Evolutionary conservation across 2,888 invertebrate genomes (phyloP).

Genomic region (Brachylomia viminalis): DNA sequence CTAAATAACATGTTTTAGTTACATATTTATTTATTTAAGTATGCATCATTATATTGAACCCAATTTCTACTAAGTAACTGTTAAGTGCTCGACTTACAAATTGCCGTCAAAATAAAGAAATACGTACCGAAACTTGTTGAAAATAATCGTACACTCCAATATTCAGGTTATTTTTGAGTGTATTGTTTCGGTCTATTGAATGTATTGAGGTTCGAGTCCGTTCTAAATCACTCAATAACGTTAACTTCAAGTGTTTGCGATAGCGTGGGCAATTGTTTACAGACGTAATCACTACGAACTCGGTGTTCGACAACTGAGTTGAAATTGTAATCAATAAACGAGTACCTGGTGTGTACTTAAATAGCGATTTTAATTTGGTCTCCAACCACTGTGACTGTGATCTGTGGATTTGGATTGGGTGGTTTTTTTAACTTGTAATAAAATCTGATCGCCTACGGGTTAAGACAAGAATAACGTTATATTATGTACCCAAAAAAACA

Average conservation of each 20-base stretch:
- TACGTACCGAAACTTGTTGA: slow-evolving; percentile 13
- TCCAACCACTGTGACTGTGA: slow-evolving; percentile 1
- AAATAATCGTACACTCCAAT: slow-evolving; percentile 48
- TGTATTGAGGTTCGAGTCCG: slow-evolving; percentile 44
- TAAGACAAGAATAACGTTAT: neutral
- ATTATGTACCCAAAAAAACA: neutral
- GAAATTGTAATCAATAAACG: slow-evolving; percentile 57
- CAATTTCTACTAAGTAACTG: slow-evolving; percentile 23
- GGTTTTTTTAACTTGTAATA: neutral
- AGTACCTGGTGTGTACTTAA: slow-evolving; percentile 20
- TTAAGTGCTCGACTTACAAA: slow-evolving; percentile 36
- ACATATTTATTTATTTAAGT: slow-evolving; percentile 28
- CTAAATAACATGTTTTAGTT: slow-evolving; percentile 18
- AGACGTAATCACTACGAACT: slow-evolving; percentile 60
- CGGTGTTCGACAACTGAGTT: slow-evolving; percentile 45
- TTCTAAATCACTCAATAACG: slow-evolving; percentile 55
- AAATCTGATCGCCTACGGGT: neutral
- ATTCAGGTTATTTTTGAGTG: slow-evolving; percentile 39
- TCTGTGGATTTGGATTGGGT: neutral
- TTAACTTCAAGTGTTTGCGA: slow-evolving; percentile 59
- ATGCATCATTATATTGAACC: slow-evolving; percentile 13
- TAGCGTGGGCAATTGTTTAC: slow-evolving; percentile 60
- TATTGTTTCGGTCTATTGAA: slow-evolving; percentile 48
- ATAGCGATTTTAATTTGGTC: slow-evolving; percentile 6
- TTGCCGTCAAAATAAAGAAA: slow-evolving; percentile 20